Evolutionary conservation across 2,113 vertebrate species (phyloP), one percentile per base, ranked within the genome.

Genomic region (Pollimyrus isidori): DNA sequence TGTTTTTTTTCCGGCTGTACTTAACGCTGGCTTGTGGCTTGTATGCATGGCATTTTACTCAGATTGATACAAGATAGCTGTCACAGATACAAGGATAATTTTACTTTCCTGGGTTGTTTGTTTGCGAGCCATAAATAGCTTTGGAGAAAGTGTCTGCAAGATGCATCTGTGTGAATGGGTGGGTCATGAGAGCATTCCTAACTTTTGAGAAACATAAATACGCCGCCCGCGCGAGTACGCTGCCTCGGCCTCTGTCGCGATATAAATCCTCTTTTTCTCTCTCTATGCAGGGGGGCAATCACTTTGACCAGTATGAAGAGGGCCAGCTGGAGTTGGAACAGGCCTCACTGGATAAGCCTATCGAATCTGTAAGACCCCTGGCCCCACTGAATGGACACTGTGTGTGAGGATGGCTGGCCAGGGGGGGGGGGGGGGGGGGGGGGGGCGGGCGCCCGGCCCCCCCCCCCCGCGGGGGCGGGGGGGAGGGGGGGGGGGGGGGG

Each of bases 221-320:
- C 45, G 56, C 46, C 49, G 19, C 15, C 82, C 58, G 2, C n/a
- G 11, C 1, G 13, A 17, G 50, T 1, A 52, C 13, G 3, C 50
- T 19, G 15, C 50, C 15, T 53, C 17, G 17, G 17, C 19, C 52
- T 53, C 1, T 45, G 23, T 45, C 48, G 5, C 9, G 83, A 7
- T 69, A 58, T 46, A 58, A 88, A 23, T 4, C 45, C 82, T 56
- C 19, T 52, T 4, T 7, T 42, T 26, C 39, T 87, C 94, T 92
- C 90, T 93, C 88, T 92, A n/a, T 92, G 21, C 95, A 99, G 98
- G 98, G 98, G 96, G 98, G 98, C 92, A 99, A 99, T 97, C 98
- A 99, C 96, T 99, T 99, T 96, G 98, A 99, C 96, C 98, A 99
- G 4, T 99, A 99, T 95, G 98, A 99, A 94, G 98, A 99, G 92